A percentile compares a stretch with the other conserved stretches of the same genome.
Evolutionary conservation across 2,888 invertebrate genomes (phyloP).

Genomic region (Lomographa bimaculata): DNA sequence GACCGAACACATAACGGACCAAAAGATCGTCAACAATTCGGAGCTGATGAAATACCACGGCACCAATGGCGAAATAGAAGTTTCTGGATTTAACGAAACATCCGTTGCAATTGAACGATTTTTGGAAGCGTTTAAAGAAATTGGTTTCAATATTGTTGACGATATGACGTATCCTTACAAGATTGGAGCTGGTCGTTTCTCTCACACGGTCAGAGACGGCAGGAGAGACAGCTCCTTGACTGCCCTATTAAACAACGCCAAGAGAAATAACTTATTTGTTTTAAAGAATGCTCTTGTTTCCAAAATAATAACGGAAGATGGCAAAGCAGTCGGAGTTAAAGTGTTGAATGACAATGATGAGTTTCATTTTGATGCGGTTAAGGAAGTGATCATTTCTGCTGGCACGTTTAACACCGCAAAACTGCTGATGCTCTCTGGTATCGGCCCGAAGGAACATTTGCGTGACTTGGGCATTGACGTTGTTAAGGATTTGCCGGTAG

Average conservation of each 20-base stretch:
- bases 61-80: conserved; percentile 59
- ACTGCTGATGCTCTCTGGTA: conserved; percentile 61
- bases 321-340: conserved; percentile 51
- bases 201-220: conserved; percentile 61
- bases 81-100: conserved; percentile 46
- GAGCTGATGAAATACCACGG: conserved; percentile 57
- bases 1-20: conserved; percentile 63
- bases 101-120: conserved; percentile 43
- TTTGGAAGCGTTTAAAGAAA: conserved; percentile 56
- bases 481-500: conserved; percentile 58
- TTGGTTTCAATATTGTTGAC: conserved; percentile 55
- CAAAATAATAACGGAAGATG: conserved; percentile 52
- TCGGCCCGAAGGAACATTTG: conserved; percentile 58
- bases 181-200: conserved; percentile 65
- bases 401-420: conserved; percentile 69
- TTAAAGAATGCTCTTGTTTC: conserved; percentile 53
- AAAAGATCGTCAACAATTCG: conserved; percentile 49
- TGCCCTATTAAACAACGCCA: conserved; percentile 51
- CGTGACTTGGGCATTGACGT: conserved; percentile 46
- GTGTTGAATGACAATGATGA: conserved; percentile 39
- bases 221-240: conserved; percentile 58
- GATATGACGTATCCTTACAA: conserved; percentile 65
- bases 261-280: conserved; percentile 48
- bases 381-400: conserved; percentile 63
- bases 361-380: conserved; percentile 46